Conservation (phyloP, 2,888 invertebrate species). For the Aphrophora alni region DNA sequence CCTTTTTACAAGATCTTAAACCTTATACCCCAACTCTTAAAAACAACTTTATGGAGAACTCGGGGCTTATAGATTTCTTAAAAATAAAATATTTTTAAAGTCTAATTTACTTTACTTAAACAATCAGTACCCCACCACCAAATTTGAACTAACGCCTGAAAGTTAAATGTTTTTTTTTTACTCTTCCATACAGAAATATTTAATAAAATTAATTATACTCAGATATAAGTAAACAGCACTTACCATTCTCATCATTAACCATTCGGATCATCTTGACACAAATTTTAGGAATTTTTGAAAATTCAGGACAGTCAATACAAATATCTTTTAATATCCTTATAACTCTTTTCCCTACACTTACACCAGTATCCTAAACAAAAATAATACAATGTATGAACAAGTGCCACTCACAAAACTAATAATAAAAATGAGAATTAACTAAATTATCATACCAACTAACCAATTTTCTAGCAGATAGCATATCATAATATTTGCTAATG, state of each 20-base stretch:
- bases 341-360: conserved; percentile 97
- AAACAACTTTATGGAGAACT: too few relatives aligned
- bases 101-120: too few relatives aligned
- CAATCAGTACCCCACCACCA: too few relatives aligned
- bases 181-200: neutral
- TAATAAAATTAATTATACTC: too few relatives aligned
- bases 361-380: conserved; percentile 87
- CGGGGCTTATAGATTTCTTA: too few relatives aligned
- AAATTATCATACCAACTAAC: conserved; percentile 57
- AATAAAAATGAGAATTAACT: conserved; percentile 16
- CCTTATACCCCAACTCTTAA: too few relatives aligned
- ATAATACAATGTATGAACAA: conserved; percentile 9
- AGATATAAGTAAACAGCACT: too few relatives aligned
- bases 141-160: too few relatives aligned
- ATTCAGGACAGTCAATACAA: conserved; percentile 96
- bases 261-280: conserved; percentile 98
- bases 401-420: neutral
- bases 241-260: conserved; percentile 94
- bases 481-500: conserved; percentile 97
- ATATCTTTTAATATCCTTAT: conserved; percentile 99
- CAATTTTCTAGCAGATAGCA: conserved; percentile 91
- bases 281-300: conserved; percentile 96
- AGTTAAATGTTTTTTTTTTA: too few relatives aligned
- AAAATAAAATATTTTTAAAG: too few relatives aligned
- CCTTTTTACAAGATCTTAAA: too few relatives aligned